phyloP scores from a whole-genome alignment of 2,888 invertebrate species.

The Cephus sareptanus region DNA sequence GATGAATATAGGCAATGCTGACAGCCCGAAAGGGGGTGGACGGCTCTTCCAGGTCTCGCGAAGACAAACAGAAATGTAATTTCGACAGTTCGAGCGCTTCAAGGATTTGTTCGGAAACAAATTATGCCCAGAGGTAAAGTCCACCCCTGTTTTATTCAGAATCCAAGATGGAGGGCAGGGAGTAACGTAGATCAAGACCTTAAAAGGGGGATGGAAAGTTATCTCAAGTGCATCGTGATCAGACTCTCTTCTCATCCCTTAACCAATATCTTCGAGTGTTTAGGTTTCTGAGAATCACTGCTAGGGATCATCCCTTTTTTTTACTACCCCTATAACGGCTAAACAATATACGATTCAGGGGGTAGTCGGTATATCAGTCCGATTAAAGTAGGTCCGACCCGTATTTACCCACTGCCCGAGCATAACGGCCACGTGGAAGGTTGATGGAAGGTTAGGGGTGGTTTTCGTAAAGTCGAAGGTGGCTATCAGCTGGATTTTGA shows the following conservation, averaged over 20 bases:
- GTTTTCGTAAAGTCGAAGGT: background rate
- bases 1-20: background rate
- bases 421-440: background rate
- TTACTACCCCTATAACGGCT: background rate
- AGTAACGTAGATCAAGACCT: background rate
- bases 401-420: background rate
- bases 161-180: background rate
- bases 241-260: background rate
- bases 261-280: background rate
- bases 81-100: conserved; percentile 7
- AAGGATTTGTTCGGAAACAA: conserved; percentile 1
- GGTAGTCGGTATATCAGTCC: background rate
- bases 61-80: conserved; percentile 20
- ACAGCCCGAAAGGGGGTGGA: background rate
- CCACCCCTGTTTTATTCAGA: background rate
- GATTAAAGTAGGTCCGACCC: background rate
- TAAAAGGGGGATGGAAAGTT: background rate
- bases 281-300: background rate
- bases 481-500: background rate
- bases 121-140: background rate
- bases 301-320: background rate
- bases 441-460: background rate
- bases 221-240: background rate
- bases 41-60: too few relatives aligned
- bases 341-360: background rate